Base-by-base conservation (phyloP, 92 coral and sea anemone species). In the Siderastrea radians region DNA sequence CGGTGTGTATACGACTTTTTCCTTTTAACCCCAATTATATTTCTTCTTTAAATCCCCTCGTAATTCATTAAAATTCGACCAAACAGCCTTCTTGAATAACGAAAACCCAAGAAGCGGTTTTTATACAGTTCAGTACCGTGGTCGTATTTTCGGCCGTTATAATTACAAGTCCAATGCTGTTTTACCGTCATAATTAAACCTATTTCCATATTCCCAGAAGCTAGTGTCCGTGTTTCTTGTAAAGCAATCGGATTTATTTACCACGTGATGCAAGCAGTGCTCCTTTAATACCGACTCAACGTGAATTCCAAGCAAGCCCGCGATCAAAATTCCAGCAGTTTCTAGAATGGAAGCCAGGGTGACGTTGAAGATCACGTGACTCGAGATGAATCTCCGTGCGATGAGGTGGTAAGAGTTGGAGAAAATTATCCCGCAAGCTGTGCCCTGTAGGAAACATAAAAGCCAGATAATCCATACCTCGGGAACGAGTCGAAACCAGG, bases 281-380 rank as follows among this genome's bases (percentile, higher is more conserved):
- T 79, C 90, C 48, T 79, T 71, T 52, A 95, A 72, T 15, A 85
- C 67, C 1, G 88, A 88, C 78, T 95, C 98, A 11, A 86, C 77
- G 65, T 93, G 94, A 14, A 93, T 81, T 7, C 98, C 94, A 15
- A 95, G 63, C 79, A 95, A 70, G 75, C 98, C 98, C 13, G 98
- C 98, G 68, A 90, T 72, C 74, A 93, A 70, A 43, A 95, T 78
- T 3, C 96, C 98, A 90, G 91, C 89, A 72, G 96, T 80, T 67
- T 93, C 98, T 17, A 84, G 64, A 54, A 90, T 83, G 43, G 87
- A 90, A 50, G 98, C 91, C 16, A 85, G 51, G 16, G 92, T 77
- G 71, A 95, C 80, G 67, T 77, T 80, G 49, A 95, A 69, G 74
- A 74, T 81, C 6, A 86, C 72, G 66, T 95, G 94, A 47, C 64